These are phyloP conservation scores for Papilio dardanus DNA, from an alignment of 1,140 invertebrate species.

Conservation along the genomic window DNA sequence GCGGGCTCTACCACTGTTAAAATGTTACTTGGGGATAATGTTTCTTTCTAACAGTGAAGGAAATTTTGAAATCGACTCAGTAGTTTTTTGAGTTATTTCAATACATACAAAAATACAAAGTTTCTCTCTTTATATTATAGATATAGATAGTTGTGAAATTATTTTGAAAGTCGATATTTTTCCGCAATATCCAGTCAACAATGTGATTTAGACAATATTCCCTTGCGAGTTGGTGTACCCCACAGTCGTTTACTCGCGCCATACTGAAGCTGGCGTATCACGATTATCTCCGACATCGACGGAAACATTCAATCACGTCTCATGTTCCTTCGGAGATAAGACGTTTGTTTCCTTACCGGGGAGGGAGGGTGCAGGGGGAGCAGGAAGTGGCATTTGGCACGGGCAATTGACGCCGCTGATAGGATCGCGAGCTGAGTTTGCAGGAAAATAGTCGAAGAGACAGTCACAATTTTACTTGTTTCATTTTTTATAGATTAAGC, in stretches of 20 bases:
- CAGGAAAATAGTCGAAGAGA: constrained; percentile 61
- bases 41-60: too few species aligned
- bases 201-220: background rate
- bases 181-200: too few species aligned
- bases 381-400: constrained; percentile 79
- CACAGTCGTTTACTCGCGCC: constrained; percentile 19
- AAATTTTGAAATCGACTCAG: too few species aligned
- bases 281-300: constrained; percentile 65
- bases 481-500: background rate
- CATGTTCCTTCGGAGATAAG: constrained; percentile 65
- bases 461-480: background rate
- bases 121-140: too few species aligned
- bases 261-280: constrained; percentile 29
- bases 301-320: constrained; percentile 75
- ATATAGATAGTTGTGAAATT: too few species aligned
- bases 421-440: constrained; percentile 78
- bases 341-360: constrained; percentile 53
- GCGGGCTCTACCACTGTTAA: too few species aligned
- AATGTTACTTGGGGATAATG: too few species aligned
- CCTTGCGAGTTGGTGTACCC: background rate
- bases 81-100: too few species aligned
- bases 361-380: constrained; percentile 34
- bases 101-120: too few species aligned
- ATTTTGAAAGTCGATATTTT: too few species aligned
- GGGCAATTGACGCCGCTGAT: constrained; percentile 81